Evolutionary conservation across 2,888 invertebrate species (phyloP).

Genomic region (Andrena bucephala): DNA sequence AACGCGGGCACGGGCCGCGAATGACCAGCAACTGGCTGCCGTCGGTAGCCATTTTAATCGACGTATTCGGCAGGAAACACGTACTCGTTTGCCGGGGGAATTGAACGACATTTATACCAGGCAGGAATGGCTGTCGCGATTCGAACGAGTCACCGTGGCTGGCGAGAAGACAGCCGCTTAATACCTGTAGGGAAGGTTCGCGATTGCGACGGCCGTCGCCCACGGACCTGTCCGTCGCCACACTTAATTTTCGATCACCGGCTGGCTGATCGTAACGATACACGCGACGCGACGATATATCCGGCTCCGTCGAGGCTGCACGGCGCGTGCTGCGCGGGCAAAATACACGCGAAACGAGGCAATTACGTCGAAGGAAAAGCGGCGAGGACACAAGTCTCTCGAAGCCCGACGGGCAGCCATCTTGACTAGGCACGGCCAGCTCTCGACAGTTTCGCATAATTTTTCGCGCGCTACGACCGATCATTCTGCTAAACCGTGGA

Average conservation of each 20-base stretch:
- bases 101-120: not conserved
- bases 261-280: not conserved
- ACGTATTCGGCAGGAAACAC: conserved; percentile 29
- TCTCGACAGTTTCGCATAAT: conserved; percentile 57
- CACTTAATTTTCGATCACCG: conserved; percentile 24
- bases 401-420: conserved; percentile 82
- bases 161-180: not conserved
- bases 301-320: not conserved
- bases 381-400: conserved; percentile 70
- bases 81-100: not conserved
- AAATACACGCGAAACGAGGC: conserved; percentile 23
- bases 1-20: conserved; percentile 22
- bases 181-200: conserved; percentile 14
- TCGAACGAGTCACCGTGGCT: conserved; percentile 14
- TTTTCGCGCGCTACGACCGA: conserved; percentile 50
- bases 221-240: conserved; percentile 53
- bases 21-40: conserved; percentile 35
- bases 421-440: conserved; percentile 75
- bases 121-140: not conserved
- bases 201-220: conserved; percentile 69
- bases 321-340: not conserved
- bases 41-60: conserved; percentile 70
- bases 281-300: not conserved
- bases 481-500: conserved; percentile 2
- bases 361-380: conserved; percentile 48